Evolutionary conservation across 1,140 invertebrate genomes (phyloP), one percentile per base, ranked within the genome.

Genomic region (Monochamus saltuarius): DNA sequence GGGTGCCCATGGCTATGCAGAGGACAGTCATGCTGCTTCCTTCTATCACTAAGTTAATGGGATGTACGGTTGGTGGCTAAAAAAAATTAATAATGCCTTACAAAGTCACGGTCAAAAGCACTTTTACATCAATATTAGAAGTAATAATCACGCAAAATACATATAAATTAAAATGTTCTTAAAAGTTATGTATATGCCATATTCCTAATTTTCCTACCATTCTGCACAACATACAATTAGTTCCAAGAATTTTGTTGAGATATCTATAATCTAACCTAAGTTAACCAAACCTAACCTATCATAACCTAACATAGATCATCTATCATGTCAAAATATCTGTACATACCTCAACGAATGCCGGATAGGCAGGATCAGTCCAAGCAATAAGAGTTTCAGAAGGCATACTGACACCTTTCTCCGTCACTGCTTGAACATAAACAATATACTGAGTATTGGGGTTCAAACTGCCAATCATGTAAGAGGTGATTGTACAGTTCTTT

Each of bases 351-450:
- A 92, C 89, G 77, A 89, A 90, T 1, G 90, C 88, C 0, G 90
- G 90, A 73, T 90, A 87, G 0, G 90, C 89, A 1, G 90, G 89
- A 78, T 92, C 90, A 10, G 90, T 92, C 90, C 90, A 92, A 1
- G 88, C 89, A 43, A 92, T 80, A 2, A 93, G 75, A 0, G 89
- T 91, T 76, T 92, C 89, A 1, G 88, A 90, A 2, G 88, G 85
- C 64, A 85, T 70, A 8, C 88, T 90, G 52, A 82, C 80, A 0
- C 88, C 88, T 49, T 85, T 83, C 1, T 83, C 81, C 1, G 86
- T 84, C 16, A 86, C 79, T 0, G 88, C 89, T 47, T 81, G 85
- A 36, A 89, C 86, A 75, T 88, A 91, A 19, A 89, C 79, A 55
- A 89, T 85, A 75, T 91, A 89, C 75, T 91, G 87, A 0, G 87